phyloP scores from a whole-genome alignment of 1,140 invertebrate genomes.

The Diorhabda sublineata region DNA sequence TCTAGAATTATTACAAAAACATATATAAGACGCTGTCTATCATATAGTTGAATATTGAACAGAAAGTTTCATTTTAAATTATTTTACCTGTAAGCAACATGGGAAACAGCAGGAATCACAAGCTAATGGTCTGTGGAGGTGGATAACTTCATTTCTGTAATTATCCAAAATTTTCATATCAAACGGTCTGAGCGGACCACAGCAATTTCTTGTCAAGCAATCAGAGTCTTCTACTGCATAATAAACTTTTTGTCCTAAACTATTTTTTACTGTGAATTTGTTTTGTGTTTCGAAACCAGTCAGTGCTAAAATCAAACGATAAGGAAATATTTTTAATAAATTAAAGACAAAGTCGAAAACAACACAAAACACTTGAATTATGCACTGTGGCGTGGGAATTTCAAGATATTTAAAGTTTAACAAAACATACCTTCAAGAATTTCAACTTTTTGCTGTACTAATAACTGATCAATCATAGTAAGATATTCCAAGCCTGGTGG shows the following conservation, averaged over 20 bases:
- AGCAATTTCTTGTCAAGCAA: slow-evolving; percentile 72
- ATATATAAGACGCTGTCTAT: no score
- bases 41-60: no score
- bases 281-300: slow-evolving; percentile 89
- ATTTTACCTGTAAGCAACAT: slow-evolving; percentile 74
- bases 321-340: not conserved
- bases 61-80: no score
- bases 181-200: slow-evolving; percentile 74
- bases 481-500: slow-evolving; percentile 91
- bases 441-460: slow-evolving; percentile 86
- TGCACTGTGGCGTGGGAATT: no score
- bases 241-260: slow-evolving; percentile 74
- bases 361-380: no score
- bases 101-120: slow-evolving; percentile 78
- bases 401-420: not conserved
- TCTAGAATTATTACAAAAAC: no score
- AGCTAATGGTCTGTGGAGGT: slow-evolving; percentile 67
- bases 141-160: slow-evolving; percentile 73
- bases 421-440: slow-evolving; percentile 65
- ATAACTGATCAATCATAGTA: slow-evolving; percentile 81
- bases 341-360: no score
- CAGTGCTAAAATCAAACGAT: slow-evolving; percentile 49
- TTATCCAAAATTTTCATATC: slow-evolving; percentile 83
- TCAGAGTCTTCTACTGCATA: slow-evolving; percentile 81
- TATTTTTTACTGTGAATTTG: slow-evolving; percentile 78